Base-by-base conservation (phyloP, 1,140 invertebrate species). In the Stegodyphus dumicola region DNA sequence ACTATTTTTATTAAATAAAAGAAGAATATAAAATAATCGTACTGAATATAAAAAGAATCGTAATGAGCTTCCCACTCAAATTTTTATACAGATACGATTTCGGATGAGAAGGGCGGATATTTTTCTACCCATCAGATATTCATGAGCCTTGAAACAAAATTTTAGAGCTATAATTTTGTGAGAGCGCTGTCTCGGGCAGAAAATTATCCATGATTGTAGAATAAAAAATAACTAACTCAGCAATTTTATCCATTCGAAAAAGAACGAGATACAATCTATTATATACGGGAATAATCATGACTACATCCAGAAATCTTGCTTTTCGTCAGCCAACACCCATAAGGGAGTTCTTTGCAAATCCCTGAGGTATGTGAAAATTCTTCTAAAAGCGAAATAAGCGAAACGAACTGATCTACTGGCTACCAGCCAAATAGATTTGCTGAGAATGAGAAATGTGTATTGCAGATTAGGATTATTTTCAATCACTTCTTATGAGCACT, bases 281-380 rank as follows among this genome's bases (percentile, higher is more conserved):
- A 76, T 53, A 64, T 64, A 76, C 33, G 53, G 33, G 33, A 33
- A 33, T 33, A 33, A 33, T 33, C 33, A 33, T 33, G 33, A 60
- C 48, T 77, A 77, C 76, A 77, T 77, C 76, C 49, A 56, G 52
- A 77, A 77, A 77, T 77, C 76, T 77, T 77, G 54, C 76, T 49
- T 67, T 48, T 77, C 76, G 64, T 5, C 60, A 64, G 54, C 76
- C 33, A 33, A 56, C 76, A 67, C 76, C 76, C 76, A 77, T 66
- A n/a, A 51, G 76, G 76, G 76, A 77, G 52, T 33, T 33, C 33
- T 33, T 33, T 33, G 33, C 48, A 52, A 77, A 52, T 67, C 76
- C 76, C 64, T 66, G 52, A 67, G 33, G 76, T 70, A 33, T 13
- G 11, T 11, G 56, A 60, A 5, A 60, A 9, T 60, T 15, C 56